Evolutionary conservation across 2,888 invertebrate genomes (phyloP).

Genomic region (Melipona beecheii): DNA sequence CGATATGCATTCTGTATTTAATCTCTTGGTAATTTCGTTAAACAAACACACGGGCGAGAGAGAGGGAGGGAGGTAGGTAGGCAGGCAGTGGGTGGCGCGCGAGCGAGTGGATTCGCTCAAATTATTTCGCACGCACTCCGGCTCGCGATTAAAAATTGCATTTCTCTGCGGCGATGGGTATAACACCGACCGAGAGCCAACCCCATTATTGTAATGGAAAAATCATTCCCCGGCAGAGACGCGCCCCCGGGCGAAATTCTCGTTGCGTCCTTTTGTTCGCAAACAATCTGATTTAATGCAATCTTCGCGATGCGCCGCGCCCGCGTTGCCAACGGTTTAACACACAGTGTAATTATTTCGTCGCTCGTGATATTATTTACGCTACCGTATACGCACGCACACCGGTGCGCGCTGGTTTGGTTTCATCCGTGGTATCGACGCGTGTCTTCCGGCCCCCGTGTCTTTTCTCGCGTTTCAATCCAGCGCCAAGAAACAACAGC

Average conservation of each 20-base stretch:
- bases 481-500: too few relatives aligned
- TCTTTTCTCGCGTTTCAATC: too few relatives aligned
- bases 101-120: conserved; percentile 45
- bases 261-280: conserved; percentile 45
- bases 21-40: conserved; percentile 70
- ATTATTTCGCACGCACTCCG: conserved; percentile 65
- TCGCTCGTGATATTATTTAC: conserved; percentile 26
- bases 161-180: conserved; percentile 35
- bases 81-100: conserved; percentile 4
- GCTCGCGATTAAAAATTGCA: conserved; percentile 68
- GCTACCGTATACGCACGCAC: not conserved
- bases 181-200: conserved; percentile 49
- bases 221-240: conserved; percentile 54
- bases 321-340: conserved; percentile 20
- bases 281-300: conserved; percentile 45
- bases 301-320: conserved; percentile 29
- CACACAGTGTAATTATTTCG: conserved; percentile 48
- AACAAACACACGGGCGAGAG: conserved; percentile 61
- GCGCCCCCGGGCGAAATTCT: conserved; percentile 46
- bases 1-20: conserved; percentile 67
- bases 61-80: not conserved
- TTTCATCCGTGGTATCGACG: not conserved
- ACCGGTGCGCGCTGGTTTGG: not conserved
- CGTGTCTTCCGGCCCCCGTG: not conserved
- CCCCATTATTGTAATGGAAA: conserved; percentile 70